Conservation (phyloP, 92 coral and sea anemone species). For the Paramuricea clavata region DNA sequence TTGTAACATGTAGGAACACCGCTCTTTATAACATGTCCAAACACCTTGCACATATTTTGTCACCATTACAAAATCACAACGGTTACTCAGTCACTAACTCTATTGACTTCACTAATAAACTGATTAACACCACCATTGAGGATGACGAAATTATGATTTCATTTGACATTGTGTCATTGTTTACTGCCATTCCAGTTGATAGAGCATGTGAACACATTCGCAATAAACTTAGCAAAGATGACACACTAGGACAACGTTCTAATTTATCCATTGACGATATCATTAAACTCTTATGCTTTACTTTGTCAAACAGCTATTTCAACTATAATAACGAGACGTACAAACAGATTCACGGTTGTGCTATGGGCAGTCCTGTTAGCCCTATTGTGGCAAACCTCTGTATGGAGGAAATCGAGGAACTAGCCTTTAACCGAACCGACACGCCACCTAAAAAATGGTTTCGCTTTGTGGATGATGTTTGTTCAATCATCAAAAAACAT, state of each 20-base stretch:
- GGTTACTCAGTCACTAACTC: conserved; percentile 54
- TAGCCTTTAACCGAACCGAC: too few species aligned
- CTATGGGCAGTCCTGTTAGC: background rate
- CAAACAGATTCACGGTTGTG: background rate
- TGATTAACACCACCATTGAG: conserved; percentile 5
- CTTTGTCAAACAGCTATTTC: too few species aligned
- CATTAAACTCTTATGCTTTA: too few species aligned
- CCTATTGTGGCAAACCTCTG: background rate
- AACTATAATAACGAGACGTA: background rate
- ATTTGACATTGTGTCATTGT: conserved; percentile 47
- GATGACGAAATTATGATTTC: conserved; percentile 64
- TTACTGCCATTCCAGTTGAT: conserved; percentile 30
- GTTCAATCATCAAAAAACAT: too few species aligned
- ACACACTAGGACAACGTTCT: too few species aligned
- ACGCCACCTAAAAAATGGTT: conserved; percentile 7
- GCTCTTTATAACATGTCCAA: conserved; percentile 39
- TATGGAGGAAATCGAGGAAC: too few species aligned
- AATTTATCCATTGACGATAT: too few species aligned
- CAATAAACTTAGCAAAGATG: conserved; percentile 17
- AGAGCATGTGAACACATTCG: conserved; percentile 43
- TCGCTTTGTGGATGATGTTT: too few species aligned
- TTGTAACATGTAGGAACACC: conserved; percentile 54
- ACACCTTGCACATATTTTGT: conserved; percentile 43
- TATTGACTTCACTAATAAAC: conserved; percentile 21
- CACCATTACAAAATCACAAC: conserved; percentile 31